Evolutionary conservation across 2,797 vertebrate species (phyloP), one percentile per base, ranked within the genome.

Genomic region (Gambusia yucatana): DNA sequence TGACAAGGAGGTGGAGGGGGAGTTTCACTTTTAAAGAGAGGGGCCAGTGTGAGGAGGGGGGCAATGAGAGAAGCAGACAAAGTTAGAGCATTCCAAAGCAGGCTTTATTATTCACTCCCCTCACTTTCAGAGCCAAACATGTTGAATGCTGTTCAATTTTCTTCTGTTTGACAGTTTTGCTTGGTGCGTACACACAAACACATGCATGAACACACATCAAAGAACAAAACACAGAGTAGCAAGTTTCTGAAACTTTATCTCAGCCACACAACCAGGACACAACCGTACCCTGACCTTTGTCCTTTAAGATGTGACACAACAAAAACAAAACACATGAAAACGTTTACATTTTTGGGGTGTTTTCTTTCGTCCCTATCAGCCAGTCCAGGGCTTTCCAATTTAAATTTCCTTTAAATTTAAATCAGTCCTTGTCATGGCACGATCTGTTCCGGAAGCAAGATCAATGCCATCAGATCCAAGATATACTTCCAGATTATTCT

Each of bases 1-100:
- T 76, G 82, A 77, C 5, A 77, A 88, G 86, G 87, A 75, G 84
- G 75, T 57, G 67, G 87, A 75, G 83, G 73, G 73, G 67, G 87
- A 87, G 91, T 88, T 90, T 83, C 85, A 84, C 91, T 91, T 92
- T 89, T 67, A 65, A 69, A 81, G 79, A 81, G 46, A 61, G 30
- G 82, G 36, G 33, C 63, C 8, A 10, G 63, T 8, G 3, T 39
- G 22, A 39, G 39, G 63, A 5, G 59, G 16, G 30, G 61, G 61
- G 61, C n/a, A 30, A 61, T 61, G 57, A 61, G 57, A 59, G 57
- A 61, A 61, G 57, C 57, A 61, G 57, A 59, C 30, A 61, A 30
- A 61, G 57, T 33, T 33, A 17, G 33, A 77, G 65, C 76, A 84
- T 86, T 90, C 79, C 84, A 43, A n/a, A 25, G 65, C 39, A 41